These are phyloP conservation scores for Calephelis virginiensis DNA, from an alignment of 1,140 invertebrate species.

Conservation along the genomic window DNA sequence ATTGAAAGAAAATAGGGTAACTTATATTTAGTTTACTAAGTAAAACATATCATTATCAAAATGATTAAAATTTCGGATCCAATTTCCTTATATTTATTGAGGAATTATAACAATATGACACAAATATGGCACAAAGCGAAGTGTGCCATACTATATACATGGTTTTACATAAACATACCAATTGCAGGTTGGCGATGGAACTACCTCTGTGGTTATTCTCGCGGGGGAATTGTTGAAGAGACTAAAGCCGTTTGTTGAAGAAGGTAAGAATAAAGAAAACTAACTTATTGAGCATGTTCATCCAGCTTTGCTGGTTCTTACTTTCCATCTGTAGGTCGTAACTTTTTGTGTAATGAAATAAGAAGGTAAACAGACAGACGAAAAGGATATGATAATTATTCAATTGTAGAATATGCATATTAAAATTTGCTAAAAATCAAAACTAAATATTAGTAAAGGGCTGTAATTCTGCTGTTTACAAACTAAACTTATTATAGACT, in stretches of 20 bases:
- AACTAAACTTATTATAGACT: too few species aligned
- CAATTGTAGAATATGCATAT: too few species aligned
- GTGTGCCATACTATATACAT: neutral
- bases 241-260: slow-evolving; percentile 96
- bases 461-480: too few species aligned
- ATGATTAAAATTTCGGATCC: slow-evolving; percentile 63
- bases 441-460: too few species aligned
- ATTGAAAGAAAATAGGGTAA: too few species aligned
- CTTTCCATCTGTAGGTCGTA: too few species aligned
- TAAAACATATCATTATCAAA: slow-evolving; percentile 16
- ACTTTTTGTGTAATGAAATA: too few species aligned
- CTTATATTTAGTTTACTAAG: too few species aligned
- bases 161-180: neutral
- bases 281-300: neutral
- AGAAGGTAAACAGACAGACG: too few species aligned
- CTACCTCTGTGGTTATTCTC: slow-evolving; percentile 96
- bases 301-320: too few species aligned
- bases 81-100: slow-evolving; percentile 50
- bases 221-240: slow-evolving; percentile 98
- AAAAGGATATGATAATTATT: too few species aligned
- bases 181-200: slow-evolving; percentile 96
- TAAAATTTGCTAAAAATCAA: too few species aligned
- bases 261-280: slow-evolving; percentile 79
- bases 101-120: slow-evolving; percentile 39
- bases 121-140: neutral